Evolutionary conservation across 2,888 invertebrate genomes (phyloP).

Genomic region (Pegoplata infirma): DNA sequence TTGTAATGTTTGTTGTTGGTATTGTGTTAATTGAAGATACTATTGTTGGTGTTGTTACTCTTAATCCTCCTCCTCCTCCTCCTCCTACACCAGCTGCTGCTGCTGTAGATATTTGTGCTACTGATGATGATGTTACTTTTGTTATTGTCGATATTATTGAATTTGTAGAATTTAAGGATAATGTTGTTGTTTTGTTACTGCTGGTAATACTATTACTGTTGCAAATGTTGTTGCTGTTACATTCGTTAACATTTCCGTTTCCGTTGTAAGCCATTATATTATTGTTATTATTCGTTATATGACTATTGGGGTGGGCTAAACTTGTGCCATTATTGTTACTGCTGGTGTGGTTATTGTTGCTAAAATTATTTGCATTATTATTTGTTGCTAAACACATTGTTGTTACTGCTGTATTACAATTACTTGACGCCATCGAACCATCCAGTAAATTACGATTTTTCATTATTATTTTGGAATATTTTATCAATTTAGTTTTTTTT

Average conservation of each 20-base stretch:
- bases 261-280: slow-evolving; percentile 66
- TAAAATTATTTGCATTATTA: slow-evolving; percentile 57
- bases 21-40: slow-evolving; percentile 57
- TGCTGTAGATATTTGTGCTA: slow-evolving; percentile 8
- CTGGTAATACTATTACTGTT: slow-evolving; percentile 63
- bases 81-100: slow-evolving; percentile 31
- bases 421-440: slow-evolving; percentile 65
- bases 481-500: slow-evolving; percentile 10
- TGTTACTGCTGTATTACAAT: slow-evolving; percentile 41
- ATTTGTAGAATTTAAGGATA: slow-evolving; percentile 58
- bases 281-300: slow-evolving; percentile 59
- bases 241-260: slow-evolving; percentile 73
- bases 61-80: no score
- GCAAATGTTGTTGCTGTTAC: slow-evolving; percentile 67
- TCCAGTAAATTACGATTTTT: slow-evolving; percentile 74
- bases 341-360: slow-evolving; percentile 44
- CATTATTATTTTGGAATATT: slow-evolving; percentile 64
- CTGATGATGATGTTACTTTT: slow-evolving; percentile 42
- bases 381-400: slow-evolving; percentile 57
- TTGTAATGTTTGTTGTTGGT: slow-evolving; percentile 60
- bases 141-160: slow-evolving; percentile 59
- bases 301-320: slow-evolving; percentile 30
- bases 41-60: slow-evolving; percentile 36
- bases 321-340: slow-evolving; percentile 45
- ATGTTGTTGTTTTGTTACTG: slow-evolving; percentile 42